A percentile compares a stretch with the other conserved stretches of the same genome.
Evolutionary conservation across 2,888 invertebrate species (phyloP).

Genomic region (Exephanes ischioxanthus): DNA sequence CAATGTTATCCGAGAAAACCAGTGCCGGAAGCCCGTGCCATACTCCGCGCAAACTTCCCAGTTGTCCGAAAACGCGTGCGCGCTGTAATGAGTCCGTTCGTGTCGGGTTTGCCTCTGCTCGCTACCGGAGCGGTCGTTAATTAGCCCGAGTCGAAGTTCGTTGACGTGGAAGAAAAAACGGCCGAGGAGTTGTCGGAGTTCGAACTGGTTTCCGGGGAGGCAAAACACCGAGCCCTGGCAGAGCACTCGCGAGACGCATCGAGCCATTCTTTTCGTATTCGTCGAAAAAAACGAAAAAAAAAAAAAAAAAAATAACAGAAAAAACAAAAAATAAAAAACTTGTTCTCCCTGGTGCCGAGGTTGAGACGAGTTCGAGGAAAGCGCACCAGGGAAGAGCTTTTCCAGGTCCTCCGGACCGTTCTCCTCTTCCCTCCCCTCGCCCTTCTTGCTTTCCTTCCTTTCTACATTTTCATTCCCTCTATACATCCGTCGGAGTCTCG

Average conservation of each 20-base stretch:
- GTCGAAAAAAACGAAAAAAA: conserved; percentile 38
- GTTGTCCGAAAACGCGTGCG: conserved; percentile 36
- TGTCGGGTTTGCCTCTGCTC: conserved; percentile 19
- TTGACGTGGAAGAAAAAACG: conserved; percentile 48
- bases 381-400: conserved; percentile 58
- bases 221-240: conserved; percentile 24
- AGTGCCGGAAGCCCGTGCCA: not conserved
- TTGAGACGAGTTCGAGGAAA: conserved; percentile 47
- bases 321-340: conserved; percentile 7
- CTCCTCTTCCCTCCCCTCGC: conserved; percentile 13
- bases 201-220: conserved; percentile 34
- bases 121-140: conserved; percentile 57
- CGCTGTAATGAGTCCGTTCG: conserved; percentile 28
- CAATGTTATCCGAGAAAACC: not conserved
- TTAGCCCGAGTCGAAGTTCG: conserved; percentile 64
- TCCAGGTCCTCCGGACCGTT: conserved; percentile 29
- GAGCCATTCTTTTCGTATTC: conserved; percentile 63
- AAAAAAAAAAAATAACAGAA: conserved; percentile 2
- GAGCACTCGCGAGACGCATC: conserved; percentile 42
- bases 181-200: conserved; percentile 34
- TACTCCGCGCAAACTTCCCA: conserved; percentile 4
- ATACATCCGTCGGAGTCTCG: conserved; percentile 33
- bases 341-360: conserved; percentile 2
- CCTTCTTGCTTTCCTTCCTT: not conserved
- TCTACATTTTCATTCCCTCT: conserved; percentile 3